Conservation (phyloP, 2,113 vertebrate genomes). For the Monarcha castaneiventris region DNA sequence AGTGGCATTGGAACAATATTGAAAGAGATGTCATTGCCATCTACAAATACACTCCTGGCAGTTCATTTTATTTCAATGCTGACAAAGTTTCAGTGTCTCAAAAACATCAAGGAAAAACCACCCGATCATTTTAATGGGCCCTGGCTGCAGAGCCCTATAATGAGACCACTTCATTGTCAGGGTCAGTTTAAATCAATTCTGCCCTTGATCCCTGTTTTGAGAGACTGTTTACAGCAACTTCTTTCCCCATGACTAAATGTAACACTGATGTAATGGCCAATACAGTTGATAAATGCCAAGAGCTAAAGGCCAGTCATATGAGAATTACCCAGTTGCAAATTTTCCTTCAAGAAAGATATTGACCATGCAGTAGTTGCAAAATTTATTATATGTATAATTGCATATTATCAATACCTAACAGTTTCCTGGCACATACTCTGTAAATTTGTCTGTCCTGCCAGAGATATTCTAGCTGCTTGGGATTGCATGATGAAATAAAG, state of each 20-base stretch:
- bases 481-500: neutral
- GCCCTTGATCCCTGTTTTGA: neutral
- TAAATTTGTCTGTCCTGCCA: neutral
- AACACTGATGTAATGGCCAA: neutral
- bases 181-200: constrained; percentile 28
- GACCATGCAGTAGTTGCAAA: neutral
- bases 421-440: neutral
- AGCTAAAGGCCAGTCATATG: neutral
- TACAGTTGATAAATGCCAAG: neutral
- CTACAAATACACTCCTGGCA: neutral
- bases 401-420: neutral
- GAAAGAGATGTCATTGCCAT: neutral
- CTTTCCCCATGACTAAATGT: neutral
- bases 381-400: neutral
- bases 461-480: neutral
- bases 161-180: constrained; percentile 10
- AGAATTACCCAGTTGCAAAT: neutral
- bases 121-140: neutral
- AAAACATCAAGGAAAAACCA: constrained; percentile 14
- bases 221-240: neutral
- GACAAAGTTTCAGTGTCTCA: neutral
- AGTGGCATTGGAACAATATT: neutral
- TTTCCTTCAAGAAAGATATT: neutral
- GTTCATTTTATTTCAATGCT: constrained; percentile 14
- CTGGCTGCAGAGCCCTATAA: neutral